Conservation (phyloP, 2,797 vertebrate species). For the Acipenser transmontanus region DNA sequence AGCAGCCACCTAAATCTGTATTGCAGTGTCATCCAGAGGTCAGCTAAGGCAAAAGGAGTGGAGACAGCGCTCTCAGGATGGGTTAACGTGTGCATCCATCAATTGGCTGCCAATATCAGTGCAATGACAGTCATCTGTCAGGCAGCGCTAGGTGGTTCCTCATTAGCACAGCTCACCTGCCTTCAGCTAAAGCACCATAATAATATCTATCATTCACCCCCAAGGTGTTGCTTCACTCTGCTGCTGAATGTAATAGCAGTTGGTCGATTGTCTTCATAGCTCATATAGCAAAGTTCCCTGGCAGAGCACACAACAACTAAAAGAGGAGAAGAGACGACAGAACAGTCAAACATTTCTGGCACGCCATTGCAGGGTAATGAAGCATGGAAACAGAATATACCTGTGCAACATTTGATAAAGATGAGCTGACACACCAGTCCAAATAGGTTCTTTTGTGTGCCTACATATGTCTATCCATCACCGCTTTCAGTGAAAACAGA, state of each 20-base stretch:
- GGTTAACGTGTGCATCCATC: constrained; percentile 64
- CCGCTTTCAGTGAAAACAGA: constrained; percentile 54
- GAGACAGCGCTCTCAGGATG: constrained; percentile 50
- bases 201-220: constrained; percentile 68
- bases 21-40: constrained; percentile 68
- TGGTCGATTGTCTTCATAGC: constrained; percentile 42
- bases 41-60: constrained; percentile 50
- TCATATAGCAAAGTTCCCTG: constrained; percentile 26
- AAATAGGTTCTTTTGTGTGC: constrained; percentile 95
- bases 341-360: constrained; percentile 97
- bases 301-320: constrained; percentile 10
- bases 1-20: constrained; percentile 14
- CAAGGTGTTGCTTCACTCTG: constrained; percentile 55
- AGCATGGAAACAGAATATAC: constrained; percentile 96
- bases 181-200: constrained; percentile 68
- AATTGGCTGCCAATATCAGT: constrained; percentile 53
- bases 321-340: constrained; percentile 40
- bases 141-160: constrained; percentile 63
- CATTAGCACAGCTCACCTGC: constrained; percentile 76
- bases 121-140: constrained; percentile 76
- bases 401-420: constrained; percentile 98
- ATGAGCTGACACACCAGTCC: constrained; percentile 96
- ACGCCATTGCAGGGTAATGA: constrained; percentile 95
- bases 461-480: constrained; percentile 87
- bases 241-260: constrained; percentile 47